These are phyloP conservation scores for Paramisgurnus dabryanus DNA, from an alignment of 2,113 vertebrate genomes.

Conservation along the genomic window DNA sequence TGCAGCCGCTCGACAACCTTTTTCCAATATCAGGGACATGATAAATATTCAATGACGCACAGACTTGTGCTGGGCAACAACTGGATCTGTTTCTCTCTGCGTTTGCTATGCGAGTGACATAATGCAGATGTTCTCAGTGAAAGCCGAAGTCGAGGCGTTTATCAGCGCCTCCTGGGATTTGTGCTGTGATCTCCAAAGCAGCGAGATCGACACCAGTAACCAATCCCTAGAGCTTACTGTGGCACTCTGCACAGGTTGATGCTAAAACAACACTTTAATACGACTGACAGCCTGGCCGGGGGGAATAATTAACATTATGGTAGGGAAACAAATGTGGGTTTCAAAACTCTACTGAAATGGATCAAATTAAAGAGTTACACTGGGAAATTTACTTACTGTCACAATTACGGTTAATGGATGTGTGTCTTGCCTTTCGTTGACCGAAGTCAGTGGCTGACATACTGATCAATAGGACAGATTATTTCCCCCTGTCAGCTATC, in stretches of 20 bases:
- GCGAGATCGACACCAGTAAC: conserved; percentile 61
- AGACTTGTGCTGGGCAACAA: conserved; percentile 70
- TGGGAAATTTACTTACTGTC: conserved; percentile 19
- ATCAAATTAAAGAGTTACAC: not conserved
- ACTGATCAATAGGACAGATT: conserved; percentile 77
- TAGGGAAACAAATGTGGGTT: not conserved
- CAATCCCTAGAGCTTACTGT: conserved; percentile 39
- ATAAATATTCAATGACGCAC: conserved; percentile 78
- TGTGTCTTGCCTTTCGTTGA: conserved; percentile 69
- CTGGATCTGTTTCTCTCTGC: conserved; percentile 66
- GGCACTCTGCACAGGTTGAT: not conserved
- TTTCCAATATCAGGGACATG: conserved; percentile 73
- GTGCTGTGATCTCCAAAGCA: conserved; percentile 70
- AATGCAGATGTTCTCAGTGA: conserved; percentile 66
- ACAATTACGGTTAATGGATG: conserved; percentile 65
- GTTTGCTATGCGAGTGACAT: conserved; percentile 65
- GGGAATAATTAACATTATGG: not conserved
- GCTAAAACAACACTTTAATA: not conserved
- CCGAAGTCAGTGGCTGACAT: conserved; percentile 69
- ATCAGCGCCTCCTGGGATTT: conserved; percentile 67
- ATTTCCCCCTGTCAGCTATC: conserved; percentile 78
- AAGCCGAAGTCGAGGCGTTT: conserved; percentile 57
- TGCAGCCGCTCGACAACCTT: conserved; percentile 67
- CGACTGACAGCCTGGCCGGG: not conserved
- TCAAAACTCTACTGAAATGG: not conserved